A percentile compares a stretch with the other conserved stretches of the same genome.
Conservation (phyloP, 1,140 invertebrate genomes). For the Episyrphus balteatus region DNA sequence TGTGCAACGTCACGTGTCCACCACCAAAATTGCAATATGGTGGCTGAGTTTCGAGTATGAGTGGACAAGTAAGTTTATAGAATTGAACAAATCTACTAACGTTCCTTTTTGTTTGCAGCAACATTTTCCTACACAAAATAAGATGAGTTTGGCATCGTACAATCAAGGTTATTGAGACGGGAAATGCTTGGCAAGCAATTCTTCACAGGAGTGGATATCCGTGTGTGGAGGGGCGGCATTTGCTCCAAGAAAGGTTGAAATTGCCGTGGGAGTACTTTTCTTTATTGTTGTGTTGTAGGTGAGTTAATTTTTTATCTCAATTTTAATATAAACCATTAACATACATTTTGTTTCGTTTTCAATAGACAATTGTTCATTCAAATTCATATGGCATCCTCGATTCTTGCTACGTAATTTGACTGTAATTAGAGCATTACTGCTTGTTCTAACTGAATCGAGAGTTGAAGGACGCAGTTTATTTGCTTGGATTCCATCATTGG, state of each 20-base stretch:
- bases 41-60: constrained; percentile 78
- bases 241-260: constrained; percentile 90
- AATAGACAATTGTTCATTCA: constrained; percentile 94
- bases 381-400: constrained; percentile 97
- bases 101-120: constrained; percentile 10
- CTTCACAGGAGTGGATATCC: constrained; percentile 97
- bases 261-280: constrained; percentile 90
- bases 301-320: constrained; percentile 10
- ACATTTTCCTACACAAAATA: constrained; percentile 36
- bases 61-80: constrained; percentile 54
- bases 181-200: constrained; percentile 99
- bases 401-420: constrained; percentile 93
- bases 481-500: constrained; percentile 93
- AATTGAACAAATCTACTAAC: neutral
- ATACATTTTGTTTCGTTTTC: constrained; percentile 23
- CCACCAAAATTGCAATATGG: constrained; percentile 99
- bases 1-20: constrained; percentile 96
- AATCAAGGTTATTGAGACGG: constrained; percentile 99
- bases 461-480: constrained; percentile 88
- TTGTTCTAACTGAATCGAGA: constrained; percentile 89
- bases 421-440: constrained; percentile 85
- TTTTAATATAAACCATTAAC: neutral
- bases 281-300: constrained; percentile 94
- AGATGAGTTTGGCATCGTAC: constrained; percentile 81
- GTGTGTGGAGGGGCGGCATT: constrained; percentile 99